These are phyloP conservation scores for Neopipo cinnamomea DNA, from an alignment of 2,113 vertebrate genomes.

Conservation along the genomic window DNA sequence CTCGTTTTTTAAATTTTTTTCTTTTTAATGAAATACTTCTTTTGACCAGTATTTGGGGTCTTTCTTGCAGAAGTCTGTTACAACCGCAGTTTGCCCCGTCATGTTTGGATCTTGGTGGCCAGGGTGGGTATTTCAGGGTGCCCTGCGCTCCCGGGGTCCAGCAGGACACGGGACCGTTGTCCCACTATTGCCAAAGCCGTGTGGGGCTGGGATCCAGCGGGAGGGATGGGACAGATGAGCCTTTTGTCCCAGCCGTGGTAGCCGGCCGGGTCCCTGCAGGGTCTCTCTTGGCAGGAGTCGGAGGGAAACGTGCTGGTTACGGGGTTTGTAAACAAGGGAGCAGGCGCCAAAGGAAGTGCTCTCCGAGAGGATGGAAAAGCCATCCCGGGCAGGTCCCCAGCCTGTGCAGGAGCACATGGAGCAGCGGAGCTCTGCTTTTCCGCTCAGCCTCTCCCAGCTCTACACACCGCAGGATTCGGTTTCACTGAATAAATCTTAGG, in stretches of 20 bases:
- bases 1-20: background rate
- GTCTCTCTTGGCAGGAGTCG: background rate
- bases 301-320: background rate
- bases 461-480: background rate
- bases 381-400: rapidly evolving
- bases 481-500: constrained; percentile 57
- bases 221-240: background rate
- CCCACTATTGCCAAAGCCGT: rapidly evolving
- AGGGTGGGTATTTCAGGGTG: rapidly evolving
- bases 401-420: background rate
- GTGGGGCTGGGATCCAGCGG: background rate
- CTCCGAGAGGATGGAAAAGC: background rate
- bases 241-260: background rate
- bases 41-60: background rate
- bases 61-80: background rate
- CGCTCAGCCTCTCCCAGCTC: background rate
- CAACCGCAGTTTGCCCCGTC: background rate
- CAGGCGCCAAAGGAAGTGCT: rapidly evolving
- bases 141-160: background rate
- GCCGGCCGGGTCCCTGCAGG: background rate
- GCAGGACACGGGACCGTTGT: rapidly evolving
- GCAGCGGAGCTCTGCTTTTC: background rate
- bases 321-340: background rate
- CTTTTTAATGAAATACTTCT: background rate
- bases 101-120: rapidly evolving